Percentiles rank a stretch among this genome's conserved stretches.
Conservation (phyloP, 2,113 vertebrate genomes). For the Gallinago undulata region DNA sequence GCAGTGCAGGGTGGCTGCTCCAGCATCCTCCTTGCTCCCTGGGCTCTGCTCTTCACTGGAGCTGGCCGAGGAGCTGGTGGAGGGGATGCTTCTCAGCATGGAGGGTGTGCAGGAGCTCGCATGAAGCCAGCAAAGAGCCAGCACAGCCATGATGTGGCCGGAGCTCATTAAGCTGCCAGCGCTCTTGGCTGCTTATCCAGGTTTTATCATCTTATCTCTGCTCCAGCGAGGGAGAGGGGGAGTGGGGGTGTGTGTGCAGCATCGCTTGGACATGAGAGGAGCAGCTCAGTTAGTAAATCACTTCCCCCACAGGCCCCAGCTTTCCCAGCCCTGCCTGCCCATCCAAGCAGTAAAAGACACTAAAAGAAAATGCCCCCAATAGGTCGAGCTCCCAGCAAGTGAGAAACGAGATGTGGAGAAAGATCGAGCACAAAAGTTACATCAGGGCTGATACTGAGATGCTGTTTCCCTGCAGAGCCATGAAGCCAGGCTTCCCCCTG, state of each 20-base stretch:
- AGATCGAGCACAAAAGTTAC: neutral
- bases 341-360: fast-evolving
- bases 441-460: neutral
- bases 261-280: neutral
- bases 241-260: neutral
- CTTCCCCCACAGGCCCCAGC: neutral
- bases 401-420: neutral
- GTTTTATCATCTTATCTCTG: neutral
- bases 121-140: neutral
- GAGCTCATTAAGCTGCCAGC: neutral
- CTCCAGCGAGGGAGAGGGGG: neutral
- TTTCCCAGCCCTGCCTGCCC: neutral
- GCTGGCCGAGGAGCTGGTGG: fast-evolving
- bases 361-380: neutral
- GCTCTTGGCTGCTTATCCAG: neutral
- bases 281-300: neutral
- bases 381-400: neutral
- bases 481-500: fast-evolving
- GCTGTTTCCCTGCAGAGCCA: fast-evolving
- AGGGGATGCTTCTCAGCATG: neutral
- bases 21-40: neutral
- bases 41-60: neutral
- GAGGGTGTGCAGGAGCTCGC: neutral
- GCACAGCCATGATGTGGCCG: neutral
- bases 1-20: fast-evolving